Evolutionary conservation across 1,140 invertebrate genomes (phyloP).

Genomic region (Centruroides sculpturatus): DNA sequence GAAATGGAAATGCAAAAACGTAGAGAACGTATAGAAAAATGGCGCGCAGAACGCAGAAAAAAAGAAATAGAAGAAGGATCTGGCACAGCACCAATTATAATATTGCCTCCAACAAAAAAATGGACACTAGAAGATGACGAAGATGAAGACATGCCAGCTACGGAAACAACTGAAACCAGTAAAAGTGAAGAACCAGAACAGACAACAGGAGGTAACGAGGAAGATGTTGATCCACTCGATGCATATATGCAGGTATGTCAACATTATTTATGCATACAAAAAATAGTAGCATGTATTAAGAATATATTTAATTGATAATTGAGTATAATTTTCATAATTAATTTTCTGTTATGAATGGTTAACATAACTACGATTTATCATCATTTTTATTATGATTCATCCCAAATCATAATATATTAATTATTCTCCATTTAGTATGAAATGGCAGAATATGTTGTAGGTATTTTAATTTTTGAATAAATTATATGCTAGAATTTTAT

Average conservation of each 20-base stretch:
- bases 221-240: conserved; percentile 90
- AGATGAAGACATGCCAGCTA: conserved; percentile 20
- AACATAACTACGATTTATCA: no score
- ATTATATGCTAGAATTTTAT: no score
- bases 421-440: no score
- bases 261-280: not conserved
- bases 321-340: not conserved
- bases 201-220: conserved; percentile 54
- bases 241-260: conserved; percentile 74
- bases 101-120: conserved; percentile 23
- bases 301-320: not conserved
- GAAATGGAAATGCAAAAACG: conserved; percentile 95
- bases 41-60: conserved; percentile 74
- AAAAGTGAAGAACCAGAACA: conserved; percentile 37
- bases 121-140: conserved; percentile 30
- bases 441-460: no score
- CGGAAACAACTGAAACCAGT: conserved; percentile 24
- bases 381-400: no score
- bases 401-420: no score
- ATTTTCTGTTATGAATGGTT: no score
- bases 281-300: conserved; percentile 23
- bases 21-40: conserved; percentile 80
- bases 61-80: conserved; percentile 39
- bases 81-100: conserved; percentile 16
- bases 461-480: no score